Percentiles rank a stretch among this genome's conserved stretches.
These are phyloP conservation scores for Merluccius polli DNA, from an alignment of 2,797 vertebrate genomes.

Conservation along the genomic window DNA sequence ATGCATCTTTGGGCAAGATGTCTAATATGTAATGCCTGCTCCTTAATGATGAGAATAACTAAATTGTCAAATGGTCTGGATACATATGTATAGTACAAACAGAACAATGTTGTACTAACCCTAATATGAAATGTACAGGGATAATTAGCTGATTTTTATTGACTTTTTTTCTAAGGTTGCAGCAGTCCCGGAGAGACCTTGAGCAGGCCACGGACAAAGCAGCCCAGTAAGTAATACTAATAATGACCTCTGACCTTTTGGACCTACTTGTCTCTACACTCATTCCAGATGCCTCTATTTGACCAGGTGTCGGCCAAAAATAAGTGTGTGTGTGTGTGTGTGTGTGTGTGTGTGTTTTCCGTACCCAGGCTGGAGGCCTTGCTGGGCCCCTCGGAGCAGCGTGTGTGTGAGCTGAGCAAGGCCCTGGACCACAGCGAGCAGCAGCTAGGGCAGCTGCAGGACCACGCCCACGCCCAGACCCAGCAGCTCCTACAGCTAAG, in stretches of 20 bases:
- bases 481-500: conserved; percentile 65
- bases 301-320: background rate
- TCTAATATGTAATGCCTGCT: background rate
- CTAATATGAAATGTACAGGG: background rate
- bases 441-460: conserved; percentile 52
- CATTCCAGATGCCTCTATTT: background rate
- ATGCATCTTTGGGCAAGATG: no score
- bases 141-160: background rate
- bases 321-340: background rate
- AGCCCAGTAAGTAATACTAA: conserved; percentile 51
- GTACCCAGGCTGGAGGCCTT: conserved; percentile 57
- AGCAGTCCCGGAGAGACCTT: conserved; percentile 65
- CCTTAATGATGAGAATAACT: background rate
- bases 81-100: no score
- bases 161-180: conserved; percentile 53
- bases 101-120: background rate
- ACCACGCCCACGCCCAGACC: conserved; percentile 60
- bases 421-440: conserved; percentile 62
- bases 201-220: conserved; percentile 56
- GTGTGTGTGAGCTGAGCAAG: conserved; percentile 43
- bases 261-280: background rate
- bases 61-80: background rate
- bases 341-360: no score
- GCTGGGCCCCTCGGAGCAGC: conserved; percentile 54
- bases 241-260: background rate